Base-by-base conservation (phyloP, 2,113 vertebrate species). In the Polypterus bichir region DNA sequence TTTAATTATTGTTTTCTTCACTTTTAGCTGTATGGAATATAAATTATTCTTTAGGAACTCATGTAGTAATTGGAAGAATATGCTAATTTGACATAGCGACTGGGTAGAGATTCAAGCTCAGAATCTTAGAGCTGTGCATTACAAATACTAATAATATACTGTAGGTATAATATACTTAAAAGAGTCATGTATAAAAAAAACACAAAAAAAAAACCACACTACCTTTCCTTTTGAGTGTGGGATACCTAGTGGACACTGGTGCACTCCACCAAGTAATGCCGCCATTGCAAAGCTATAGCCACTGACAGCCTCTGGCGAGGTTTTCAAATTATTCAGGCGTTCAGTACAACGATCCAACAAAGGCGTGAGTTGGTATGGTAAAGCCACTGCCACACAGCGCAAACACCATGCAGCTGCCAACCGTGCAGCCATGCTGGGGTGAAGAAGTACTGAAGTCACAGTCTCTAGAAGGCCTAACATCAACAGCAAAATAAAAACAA, bases 221-320 rank as follows among this genome's bases (percentile, higher is more conserved):
- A 97, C 96, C 92, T 98, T 99, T 70, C 95, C 97, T 85, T 97
- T 98, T 66, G 92, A 86, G 2, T 99, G 97, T 59, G 97, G 95
- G 76, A 99, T 92, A 46, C 97, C 97, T 68, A 99, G 76, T 0
- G 94, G 93, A 76, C 93, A 98, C 76, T 98, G 95, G 80, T 99
- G 90, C 9, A 98, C 92, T 1, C 94, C 93, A 57, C 97, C 97
- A 64, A 99, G 81, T 65, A 99, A 76, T 65, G 95, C 95, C 10
- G 97, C 97, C 91, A 98, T 94, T 3, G 97, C 94, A 74, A 97
- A 97, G 82, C 97, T 99, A 77, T 98, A 99, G 1, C 97, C 97
- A 56, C 94, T 98, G 67, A 99, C 97, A 48, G 97, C 97, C 79
- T 99, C 97, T 0, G 97, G 97, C 0, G 93, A 98, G 9, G 86